phyloP scores from a whole-genome alignment of 1,140 invertebrate species.

The Branchinecta lindahli region DNA sequence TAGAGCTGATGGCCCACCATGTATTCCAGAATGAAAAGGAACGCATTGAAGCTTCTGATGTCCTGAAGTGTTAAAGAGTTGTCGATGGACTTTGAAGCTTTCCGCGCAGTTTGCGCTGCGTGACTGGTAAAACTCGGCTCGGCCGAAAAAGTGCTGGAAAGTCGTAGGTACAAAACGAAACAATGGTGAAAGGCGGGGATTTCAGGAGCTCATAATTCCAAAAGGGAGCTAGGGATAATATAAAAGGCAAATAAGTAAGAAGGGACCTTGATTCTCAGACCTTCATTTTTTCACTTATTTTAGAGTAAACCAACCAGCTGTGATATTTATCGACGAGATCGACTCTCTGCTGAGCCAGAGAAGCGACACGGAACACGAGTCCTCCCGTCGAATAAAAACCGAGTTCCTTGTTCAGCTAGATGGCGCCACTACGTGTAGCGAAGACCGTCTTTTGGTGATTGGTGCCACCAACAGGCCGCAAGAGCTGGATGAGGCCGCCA shows the following conservation, averaged over 20 bases:
- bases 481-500: slow-evolving; percentile 80
- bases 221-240: too few species aligned
- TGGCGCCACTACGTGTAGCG: slow-evolving; percentile 55
- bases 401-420: slow-evolving; percentile 91
- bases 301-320: slow-evolving; percentile 42
- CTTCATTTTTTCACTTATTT: slow-evolving; percentile 18
- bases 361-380: slow-evolving; percentile 78
- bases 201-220: too few species aligned
- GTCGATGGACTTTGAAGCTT: too few species aligned
- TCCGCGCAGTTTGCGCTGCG: too few species aligned
- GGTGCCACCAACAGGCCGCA: slow-evolving; percentile 90
- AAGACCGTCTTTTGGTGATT: slow-evolving; percentile 66
- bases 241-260: background rate
- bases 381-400: slow-evolving; percentile 77
- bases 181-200: too few species aligned
- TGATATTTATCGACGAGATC: slow-evolving; percentile 92
- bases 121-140: too few species aligned
- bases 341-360: slow-evolving; percentile 78
- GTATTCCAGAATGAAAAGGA: too few species aligned
- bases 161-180: too few species aligned
- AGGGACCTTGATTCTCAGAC: slow-evolving; percentile 23
- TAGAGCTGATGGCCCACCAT: too few species aligned
- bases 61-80: too few species aligned
- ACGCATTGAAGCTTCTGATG: too few species aligned
- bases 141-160: too few species aligned